Evolutionary conservation across 2,113 vertebrate species (phyloP), one percentile per base, ranked within the genome.

Genomic region (Phyllostomus discolor): DNA sequence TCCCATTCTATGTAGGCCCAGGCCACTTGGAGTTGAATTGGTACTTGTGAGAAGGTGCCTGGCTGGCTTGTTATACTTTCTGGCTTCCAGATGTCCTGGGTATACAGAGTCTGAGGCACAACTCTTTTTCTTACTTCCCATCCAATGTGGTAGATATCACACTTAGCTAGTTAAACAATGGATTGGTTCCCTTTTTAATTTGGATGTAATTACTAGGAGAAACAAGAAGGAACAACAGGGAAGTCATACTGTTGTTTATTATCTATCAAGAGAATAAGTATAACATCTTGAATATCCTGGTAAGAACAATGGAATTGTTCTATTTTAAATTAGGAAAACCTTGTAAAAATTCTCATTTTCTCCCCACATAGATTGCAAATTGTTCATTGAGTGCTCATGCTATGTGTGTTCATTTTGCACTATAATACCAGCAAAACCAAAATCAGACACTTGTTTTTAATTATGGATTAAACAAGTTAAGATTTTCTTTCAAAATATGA

Each of bases 271-370:
- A 79, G 33, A 93, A 69, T 90, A 89, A 90, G 62, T 54, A 48
- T 80, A 80, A 62, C 12, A 70, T 81, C n/a, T 94, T 94, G 50
- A 54, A 7, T 64, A 2, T 88, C 33, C 59, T 70, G n/a, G 69
- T 76, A 81, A 76, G 59, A 91, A 70, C 22, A 91, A 82, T 76
- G 57, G 52, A 69, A 78, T 83, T 62, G 50, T 26, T 75, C 35
- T 89, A 78, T 94, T 91, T 94, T 54, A 31, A 84, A 79, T 46
- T 83, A 92, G 15, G 24, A 94, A 94, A 72, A 88, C 35, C 31
- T 91, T 94, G 48, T 70, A 62, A 26, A 46, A 43, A 87, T 66
- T 87, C 11, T 75, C 52, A 62, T 82, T 66, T 81, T 15, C 8
- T 84, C 76, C 35, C 62, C 76, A 78, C 70, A 14, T 76, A 94